Evolutionary conservation across 2,888 invertebrate genomes (phyloP), one percentile per base, ranked within the genome.

Genomic region (Chrysolina haemoptera): DNA sequence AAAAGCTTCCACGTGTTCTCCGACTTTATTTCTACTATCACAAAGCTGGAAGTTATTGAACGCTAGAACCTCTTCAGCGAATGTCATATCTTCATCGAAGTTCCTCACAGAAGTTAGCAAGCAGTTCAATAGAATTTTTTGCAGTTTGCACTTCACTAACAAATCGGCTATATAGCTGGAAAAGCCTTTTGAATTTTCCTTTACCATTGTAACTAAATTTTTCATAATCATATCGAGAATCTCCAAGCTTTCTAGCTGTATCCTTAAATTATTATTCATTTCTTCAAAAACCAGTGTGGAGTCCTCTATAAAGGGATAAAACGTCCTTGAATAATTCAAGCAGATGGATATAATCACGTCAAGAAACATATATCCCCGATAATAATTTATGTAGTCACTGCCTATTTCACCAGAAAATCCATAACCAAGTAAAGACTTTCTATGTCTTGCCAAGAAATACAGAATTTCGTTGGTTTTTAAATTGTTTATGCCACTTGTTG

Each of bases 41-140:
- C 90, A 90, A 16, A 89, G 82, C 78, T 89, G 89, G 20, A 92
- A 92, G 86, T 94, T 93, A 83, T 95, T 95, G 83, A 94, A 94
- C 22, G 90, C 87, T 22, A 95, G 89, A 67, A 95, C 93, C 82
- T 94, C 93, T 84, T 95, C 94, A 0, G 94, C 94, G 80, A 94
- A 92, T 9, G 93, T 92, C 78, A 89, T 89, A 53, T 89, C 88
- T 41, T 89, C 89, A 75, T 90, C 90, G 86, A 90, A 90, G 79
- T 90, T 91, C 82, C 93, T 89, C 1, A 96, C 94, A 18, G 94
- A 94, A 3, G 95, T 94, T 66, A 95, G 90, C 20, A 96, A 89
- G 84, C 95, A 94, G 85, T 96, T 95, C 65, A 96, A 89, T 63
- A 95, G 90, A 27, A 95, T 93, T 85, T 96, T 96, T 87, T 96